These are phyloP conservation scores for Anarsia innoxiella DNA, from an alignment of 2,888 invertebrate species.

Conservation along the genomic window DNA sequence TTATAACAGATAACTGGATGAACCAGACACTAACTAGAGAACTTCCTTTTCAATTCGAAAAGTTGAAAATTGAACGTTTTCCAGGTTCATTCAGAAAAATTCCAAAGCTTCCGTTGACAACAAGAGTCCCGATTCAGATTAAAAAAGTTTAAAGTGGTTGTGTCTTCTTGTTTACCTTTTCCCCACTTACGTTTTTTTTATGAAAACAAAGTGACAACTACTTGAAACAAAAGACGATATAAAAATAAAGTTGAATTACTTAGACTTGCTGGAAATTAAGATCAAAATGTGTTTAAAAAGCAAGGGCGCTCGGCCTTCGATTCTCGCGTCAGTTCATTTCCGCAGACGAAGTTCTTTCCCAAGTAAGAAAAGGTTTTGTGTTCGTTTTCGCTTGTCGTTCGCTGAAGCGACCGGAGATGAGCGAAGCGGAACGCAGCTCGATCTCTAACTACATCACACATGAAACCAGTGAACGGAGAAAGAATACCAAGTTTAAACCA, in stretches of 20 bases:
- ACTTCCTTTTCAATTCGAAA: conserved; percentile 32
- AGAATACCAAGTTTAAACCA: no score
- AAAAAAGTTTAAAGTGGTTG: conserved; percentile 42
- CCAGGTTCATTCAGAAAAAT: conserved; percentile 33
- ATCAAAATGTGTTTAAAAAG: no score
- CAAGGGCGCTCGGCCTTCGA: no score
- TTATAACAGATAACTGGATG: conserved; percentile 2
- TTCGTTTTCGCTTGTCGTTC: not conserved
- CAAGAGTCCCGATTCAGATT: conserved; percentile 36
- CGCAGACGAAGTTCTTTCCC: not conserved
- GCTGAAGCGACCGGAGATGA: not conserved
- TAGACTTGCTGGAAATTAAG: no score
- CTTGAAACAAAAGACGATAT: no score
- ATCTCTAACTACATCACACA: no score
- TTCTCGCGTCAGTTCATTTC: no score
- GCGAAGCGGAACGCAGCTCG: not conserved
- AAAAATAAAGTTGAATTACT: no score
- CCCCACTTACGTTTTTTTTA: no score
- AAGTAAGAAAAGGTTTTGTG: not conserved
- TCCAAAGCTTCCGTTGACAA: conserved; percentile 30
- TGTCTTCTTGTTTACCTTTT: conserved; percentile 5
- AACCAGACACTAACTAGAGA: conserved; percentile 20
- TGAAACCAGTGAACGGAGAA: no score
- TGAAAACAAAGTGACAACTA: no score
- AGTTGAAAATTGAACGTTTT: conserved; percentile 35